phyloP scores from a whole-genome alignment of 2,888 invertebrate genomes.

The Megastigmus dorsalis region DNA sequence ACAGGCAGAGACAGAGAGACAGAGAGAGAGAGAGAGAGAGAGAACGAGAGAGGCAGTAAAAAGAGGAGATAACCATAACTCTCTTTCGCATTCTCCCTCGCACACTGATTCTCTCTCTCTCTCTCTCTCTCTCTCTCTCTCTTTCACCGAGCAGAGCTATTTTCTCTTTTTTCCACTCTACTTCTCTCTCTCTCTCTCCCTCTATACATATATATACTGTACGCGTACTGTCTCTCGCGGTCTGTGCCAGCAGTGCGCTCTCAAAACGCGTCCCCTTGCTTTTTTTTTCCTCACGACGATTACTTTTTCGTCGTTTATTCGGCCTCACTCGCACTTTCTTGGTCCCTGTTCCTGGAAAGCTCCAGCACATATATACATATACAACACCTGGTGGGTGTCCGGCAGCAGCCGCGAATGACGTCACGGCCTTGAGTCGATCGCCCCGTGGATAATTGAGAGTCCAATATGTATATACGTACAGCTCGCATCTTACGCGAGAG shows the following conservation, averaged over 20 bases:
- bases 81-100: conserved; percentile 17
- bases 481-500: no score
- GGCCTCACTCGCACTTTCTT: conserved; percentile 36
- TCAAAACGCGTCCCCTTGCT: no score
- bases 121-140: neutral
- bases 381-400: neutral
- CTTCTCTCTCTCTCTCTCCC: conserved; percentile 39
- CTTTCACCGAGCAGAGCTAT: conserved; percentile 46
- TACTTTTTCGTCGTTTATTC: neutral
- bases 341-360: conserved; percentile 24
- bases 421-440: conserved; percentile 30
- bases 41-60: neutral
- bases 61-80: conserved; percentile 37
- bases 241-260: no score
- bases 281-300: neutral
- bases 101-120: neutral
- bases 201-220: no score
- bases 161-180: conserved; percentile 12
- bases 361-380: no score
- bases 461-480: no score
- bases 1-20: conserved; percentile 38
- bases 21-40: conserved; percentile 3
- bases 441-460: neutral
- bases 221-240: neutral
- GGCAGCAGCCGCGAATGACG: conserved; percentile 5